phyloP scores from a whole-genome alignment of 2,113 vertebrate species.

The Baryphthengus martii region DNA sequence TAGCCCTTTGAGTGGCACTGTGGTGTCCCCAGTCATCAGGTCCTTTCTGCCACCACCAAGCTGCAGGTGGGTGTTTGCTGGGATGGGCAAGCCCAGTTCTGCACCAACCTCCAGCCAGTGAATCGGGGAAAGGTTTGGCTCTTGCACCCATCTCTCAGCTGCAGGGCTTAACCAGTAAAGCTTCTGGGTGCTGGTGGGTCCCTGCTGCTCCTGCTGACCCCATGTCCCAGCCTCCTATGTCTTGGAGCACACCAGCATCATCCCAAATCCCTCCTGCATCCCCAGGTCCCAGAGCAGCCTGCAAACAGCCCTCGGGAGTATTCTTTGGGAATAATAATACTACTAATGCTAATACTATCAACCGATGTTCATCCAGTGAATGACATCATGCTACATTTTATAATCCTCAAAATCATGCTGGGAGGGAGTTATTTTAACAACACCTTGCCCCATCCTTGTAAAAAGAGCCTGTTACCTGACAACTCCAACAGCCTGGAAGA shows the following conservation, averaged over 20 bases:
- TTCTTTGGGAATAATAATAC: background rate
- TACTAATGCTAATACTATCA: too few relatives aligned
- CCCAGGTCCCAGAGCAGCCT: too few relatives aligned
- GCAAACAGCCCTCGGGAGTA: background rate
- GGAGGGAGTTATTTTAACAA: background rate
- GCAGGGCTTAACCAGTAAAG: too few relatives aligned
- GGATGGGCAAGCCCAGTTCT: background rate
- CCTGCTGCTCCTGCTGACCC: background rate
- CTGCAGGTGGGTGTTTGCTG: rapidly evolving
- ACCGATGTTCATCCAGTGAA: background rate
- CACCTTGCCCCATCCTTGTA: rapidly evolving
- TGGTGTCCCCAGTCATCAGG: background rate
- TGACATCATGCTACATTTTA: background rate
- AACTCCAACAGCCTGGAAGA: rapidly evolving
- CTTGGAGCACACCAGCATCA: background rate
- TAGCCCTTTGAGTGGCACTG: too few relatives aligned
- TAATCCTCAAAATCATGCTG: background rate
- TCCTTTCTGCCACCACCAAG: background rate
- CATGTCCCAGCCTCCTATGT: rapidly evolving
- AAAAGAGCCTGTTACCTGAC: rapidly evolving
- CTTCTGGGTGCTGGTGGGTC: rapidly evolving
- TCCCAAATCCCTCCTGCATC: background rate
- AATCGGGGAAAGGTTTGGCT: background rate
- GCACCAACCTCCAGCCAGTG: background rate
- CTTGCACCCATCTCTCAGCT: background rate